These are phyloP conservation scores for Gymnothorax javanicus DNA, from an alignment of 2,797 vertebrate genomes.

Conservation along the genomic window DNA sequence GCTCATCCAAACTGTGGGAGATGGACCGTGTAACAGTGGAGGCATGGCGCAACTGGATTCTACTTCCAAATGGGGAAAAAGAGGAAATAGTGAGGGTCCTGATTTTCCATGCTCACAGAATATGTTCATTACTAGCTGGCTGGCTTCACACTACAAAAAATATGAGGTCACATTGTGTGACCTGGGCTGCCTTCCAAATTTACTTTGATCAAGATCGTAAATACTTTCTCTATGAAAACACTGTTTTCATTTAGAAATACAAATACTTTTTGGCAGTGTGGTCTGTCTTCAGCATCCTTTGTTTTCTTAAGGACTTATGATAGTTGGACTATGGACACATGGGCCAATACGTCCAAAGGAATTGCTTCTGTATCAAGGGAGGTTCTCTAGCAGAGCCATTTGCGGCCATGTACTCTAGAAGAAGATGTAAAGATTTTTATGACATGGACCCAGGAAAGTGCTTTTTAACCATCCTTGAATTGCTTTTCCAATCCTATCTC, in stretches of 20 bases:
- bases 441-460: constrained; percentile 11
- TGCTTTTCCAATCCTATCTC: constrained; percentile 34
- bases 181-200: background rate
- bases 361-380: background rate
- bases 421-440: constrained; percentile 30
- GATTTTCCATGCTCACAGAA: background rate
- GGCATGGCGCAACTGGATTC: background rate
- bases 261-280: constrained; percentile 1
- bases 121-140: constrained; percentile 1
- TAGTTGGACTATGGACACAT: background rate
- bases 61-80: background rate
- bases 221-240: background rate
- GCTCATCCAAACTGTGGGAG: background rate
- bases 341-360: background rate
- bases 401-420: background rate
- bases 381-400: background rate
- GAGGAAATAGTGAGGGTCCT: background rate
- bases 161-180: background rate
- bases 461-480: constrained; percentile 29
- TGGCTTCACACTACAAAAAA: background rate
- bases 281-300: background rate
- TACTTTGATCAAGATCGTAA: background rate
- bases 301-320: background rate
- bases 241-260: background rate
- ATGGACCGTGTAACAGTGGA: background rate